Evolutionary conservation across 2,888 invertebrate species (phyloP).

Genomic region (Eulithis prunata): DNA sequence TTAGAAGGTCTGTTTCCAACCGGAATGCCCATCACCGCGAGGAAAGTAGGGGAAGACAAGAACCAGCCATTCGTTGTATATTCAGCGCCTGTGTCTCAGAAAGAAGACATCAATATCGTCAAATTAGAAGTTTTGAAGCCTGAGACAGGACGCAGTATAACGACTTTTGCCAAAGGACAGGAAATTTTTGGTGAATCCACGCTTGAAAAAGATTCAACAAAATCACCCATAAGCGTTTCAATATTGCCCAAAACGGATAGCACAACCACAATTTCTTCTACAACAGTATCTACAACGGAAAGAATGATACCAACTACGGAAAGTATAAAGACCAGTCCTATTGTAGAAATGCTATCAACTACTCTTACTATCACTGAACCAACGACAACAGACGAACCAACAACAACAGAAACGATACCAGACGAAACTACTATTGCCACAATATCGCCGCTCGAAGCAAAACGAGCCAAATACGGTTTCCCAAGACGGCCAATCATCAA

Average conservation of each 20-base stretch:
- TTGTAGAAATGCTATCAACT: constrained; percentile 48
- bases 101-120: constrained; percentile 64
- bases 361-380: constrained; percentile 47
- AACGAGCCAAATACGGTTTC: constrained; percentile 72
- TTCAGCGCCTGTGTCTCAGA: constrained; percentile 68
- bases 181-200: constrained; percentile 66
- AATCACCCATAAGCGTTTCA: constrained; percentile 63
- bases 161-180: constrained; percentile 73
- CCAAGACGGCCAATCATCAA: constrained; percentile 70
- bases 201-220: constrained; percentile 54
- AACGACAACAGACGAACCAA: constrained; percentile 48
- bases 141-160: constrained; percentile 64
- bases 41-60: constrained; percentile 55
- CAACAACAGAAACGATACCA: constrained; percentile 57
- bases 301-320: constrained; percentile 39
- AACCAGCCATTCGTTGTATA: constrained; percentile 77
- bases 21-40: constrained; percentile 68
- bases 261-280: constrained; percentile 40
- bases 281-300: constrained; percentile 43
- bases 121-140: constrained; percentile 66
- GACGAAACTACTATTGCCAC: constrained; percentile 68
- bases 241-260: constrained; percentile 50
- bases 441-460: constrained; percentile 62
- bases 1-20: constrained; percentile 87
- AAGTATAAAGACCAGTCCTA: constrained; percentile 44